Conservation (phyloP, 1,140 invertebrate genomes). For the Listronotus bonariensis region DNA sequence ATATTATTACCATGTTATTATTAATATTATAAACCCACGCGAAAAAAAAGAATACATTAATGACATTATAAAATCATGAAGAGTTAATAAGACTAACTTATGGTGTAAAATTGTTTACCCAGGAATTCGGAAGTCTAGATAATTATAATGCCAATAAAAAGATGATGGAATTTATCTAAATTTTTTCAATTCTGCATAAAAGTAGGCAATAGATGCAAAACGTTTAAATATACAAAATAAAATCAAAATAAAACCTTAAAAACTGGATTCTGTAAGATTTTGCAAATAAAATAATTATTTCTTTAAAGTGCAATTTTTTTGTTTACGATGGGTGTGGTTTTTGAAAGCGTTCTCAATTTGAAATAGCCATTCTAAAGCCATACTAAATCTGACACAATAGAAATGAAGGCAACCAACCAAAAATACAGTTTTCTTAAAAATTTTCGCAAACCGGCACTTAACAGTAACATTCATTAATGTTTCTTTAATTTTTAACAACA, state of each 20-base stretch:
- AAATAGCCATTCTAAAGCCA: conserved; percentile 69
- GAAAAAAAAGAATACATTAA: too few species aligned
- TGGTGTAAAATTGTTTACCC: too few species aligned
- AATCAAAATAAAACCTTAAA: conserved; percentile 17
- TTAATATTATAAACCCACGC: too few species aligned
- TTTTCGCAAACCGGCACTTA: conserved; percentile 59
- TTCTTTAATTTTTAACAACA: too few species aligned
- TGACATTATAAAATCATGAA: too few species aligned
- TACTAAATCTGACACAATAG: conserved; percentile 66
- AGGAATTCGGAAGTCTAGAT: too few species aligned
- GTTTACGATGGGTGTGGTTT: conserved; percentile 59
- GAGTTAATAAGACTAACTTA: too few species aligned
- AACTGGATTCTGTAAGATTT: conserved; percentile 24
- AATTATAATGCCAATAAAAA: too few species aligned
- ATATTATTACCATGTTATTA: too few species aligned
- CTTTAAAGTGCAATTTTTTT: conserved; percentile 46
- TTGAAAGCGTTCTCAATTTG: conserved; percentile 66
- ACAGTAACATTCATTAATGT: conserved; percentile 19
- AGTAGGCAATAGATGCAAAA: not conserved
- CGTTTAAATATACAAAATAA: not conserved
- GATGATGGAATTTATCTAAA: too few species aligned
- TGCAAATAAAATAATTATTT: conserved; percentile 19
- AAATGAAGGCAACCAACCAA: conserved; percentile 58
- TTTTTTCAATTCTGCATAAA: too few species aligned
- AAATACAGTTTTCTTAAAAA: conserved; percentile 53